Evolutionary conservation across 2,113 vertebrate genomes (phyloP), one percentile per base, ranked within the genome.

Genomic region (Gallinago media): DNA sequence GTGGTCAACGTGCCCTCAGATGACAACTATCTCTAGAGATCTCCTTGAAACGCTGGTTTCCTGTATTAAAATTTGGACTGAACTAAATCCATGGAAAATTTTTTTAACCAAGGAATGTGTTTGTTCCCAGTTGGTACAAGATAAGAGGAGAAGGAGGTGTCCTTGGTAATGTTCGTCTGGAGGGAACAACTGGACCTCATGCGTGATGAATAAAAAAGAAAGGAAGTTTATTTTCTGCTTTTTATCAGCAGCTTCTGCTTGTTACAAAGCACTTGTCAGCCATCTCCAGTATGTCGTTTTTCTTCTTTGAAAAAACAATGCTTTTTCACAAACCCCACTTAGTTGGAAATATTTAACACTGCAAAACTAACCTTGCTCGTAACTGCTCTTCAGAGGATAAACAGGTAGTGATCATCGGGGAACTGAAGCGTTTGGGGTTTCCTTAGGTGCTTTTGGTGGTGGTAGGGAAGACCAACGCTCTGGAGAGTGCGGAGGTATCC

Each of bases 181-280:
- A 87, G 31, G 47, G 93, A 94, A 85, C 34, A 56, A 58, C 79
- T 36, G 36, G 74, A 59, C 65, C 49, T 91, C n/a, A 6, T 29
- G 66, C 22, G 21, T 92, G 92, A 95, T 74, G 75, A 83, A 88
- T 94, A 59, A 32, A 71, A 71, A 54, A 66, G 59, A 88, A 70
- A 90, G 88, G 81, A 88, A 88, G 91, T 86, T 92, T 86, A 66
- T 90, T 86, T 94, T 96, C 88, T 92, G 91, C 75, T 73, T 91
- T 85, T 40, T 63, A 79, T 25, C 74, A 79, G 46, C 54, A 68
- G 62, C 29, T 92, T 80, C 87, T 73, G 87, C 73, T 94, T 85
- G 62, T 70, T 92, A 32, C 65, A 54, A 18, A 54, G 16, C 52
- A 79, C 46, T 83, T 85, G 66, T 93, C 87, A 93, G 80, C 74